Evolutionary conservation across 2,888 invertebrate species (phyloP).

Genomic region (Euclidia mi): DNA sequence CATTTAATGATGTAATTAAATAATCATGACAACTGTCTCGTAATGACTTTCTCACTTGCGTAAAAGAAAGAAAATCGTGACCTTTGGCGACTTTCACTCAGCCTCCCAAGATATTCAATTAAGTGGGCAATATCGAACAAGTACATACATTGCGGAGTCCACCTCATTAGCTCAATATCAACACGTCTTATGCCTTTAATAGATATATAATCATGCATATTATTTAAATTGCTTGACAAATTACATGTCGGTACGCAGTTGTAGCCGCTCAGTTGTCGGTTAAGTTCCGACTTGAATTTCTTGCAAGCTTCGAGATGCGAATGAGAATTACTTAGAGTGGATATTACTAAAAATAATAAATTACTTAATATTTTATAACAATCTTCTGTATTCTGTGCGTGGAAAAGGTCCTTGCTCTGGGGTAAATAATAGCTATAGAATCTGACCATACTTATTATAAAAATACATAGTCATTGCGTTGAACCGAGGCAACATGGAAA

Average conservation of each 20-base stretch:
- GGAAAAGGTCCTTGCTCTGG: too few species aligned
- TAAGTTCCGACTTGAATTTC: constrained; percentile 84
- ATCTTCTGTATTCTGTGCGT: too few species aligned
- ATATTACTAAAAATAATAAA: constrained; percentile 37
- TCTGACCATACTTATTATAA: too few species aligned
- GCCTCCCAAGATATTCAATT: constrained; percentile 59
- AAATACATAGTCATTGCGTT: too few species aligned
- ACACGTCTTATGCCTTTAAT: constrained; percentile 86
- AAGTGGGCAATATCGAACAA: constrained; percentile 43
- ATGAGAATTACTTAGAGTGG: constrained; percentile 64
- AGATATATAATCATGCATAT: constrained; percentile 89
- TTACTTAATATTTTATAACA: too few species aligned
- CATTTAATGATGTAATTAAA: constrained; percentile 41
- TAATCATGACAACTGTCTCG: constrained; percentile 24
- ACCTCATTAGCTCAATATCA: constrained; percentile 87
- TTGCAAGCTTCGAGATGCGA: constrained; percentile 72
- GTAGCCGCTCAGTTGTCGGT: constrained; percentile 83
- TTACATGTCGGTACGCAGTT: constrained; percentile 84
- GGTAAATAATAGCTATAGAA: too few species aligned
- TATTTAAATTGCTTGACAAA: constrained; percentile 89
- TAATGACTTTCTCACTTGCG: constrained; percentile 34
- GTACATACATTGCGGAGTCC: constrained; percentile 68
- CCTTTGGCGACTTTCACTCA: constrained; percentile 68
- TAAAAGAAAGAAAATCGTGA: constrained; percentile 53
- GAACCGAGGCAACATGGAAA: too few species aligned